phyloP scores from a whole-genome alignment of 1,140 invertebrate genomes.

The Papilio helenus region DNA sequence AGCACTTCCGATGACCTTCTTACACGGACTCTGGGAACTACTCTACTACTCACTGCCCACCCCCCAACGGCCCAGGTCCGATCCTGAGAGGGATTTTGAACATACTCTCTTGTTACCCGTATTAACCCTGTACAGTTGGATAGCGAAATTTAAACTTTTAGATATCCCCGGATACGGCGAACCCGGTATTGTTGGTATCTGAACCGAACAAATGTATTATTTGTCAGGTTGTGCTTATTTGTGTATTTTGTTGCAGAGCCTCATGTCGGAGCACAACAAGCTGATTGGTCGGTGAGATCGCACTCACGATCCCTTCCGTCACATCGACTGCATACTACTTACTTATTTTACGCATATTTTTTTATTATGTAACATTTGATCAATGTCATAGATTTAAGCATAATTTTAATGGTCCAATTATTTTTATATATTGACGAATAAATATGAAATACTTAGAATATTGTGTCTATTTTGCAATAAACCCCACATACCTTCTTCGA shows the following conservation, averaged over 20 bases:
- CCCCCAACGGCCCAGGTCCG: too few species aligned
- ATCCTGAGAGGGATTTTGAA: too few species aligned
- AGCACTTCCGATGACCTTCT: too few species aligned
- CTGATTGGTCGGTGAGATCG: slow-evolving; percentile 56
- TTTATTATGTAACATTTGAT: slow-evolving; percentile 1
- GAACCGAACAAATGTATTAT: background rate
- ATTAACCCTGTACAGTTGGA: too few species aligned
- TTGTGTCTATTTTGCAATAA: background rate
- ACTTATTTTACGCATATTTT: background rate
- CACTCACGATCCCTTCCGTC: background rate
- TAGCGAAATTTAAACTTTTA: too few species aligned
- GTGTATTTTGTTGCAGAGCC: slow-evolving; percentile 60
- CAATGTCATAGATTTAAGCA: slow-evolving; percentile 29
- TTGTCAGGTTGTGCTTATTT: background rate
- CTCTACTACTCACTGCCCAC: too few species aligned
- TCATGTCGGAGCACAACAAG: slow-evolving; percentile 76
- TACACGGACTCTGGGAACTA: too few species aligned
- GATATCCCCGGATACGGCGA: too few species aligned
- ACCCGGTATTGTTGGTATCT: too few species aligned
- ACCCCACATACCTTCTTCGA: too few species aligned
- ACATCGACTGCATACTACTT: background rate
- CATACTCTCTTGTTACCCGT: too few species aligned
- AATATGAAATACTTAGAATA: background rate
- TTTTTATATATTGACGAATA: slow-evolving; percentile 25
- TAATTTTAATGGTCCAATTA: slow-evolving; percentile 34